Conservation (phyloP, 2,888 invertebrate species). For the Neoascia interrupta region DNA sequence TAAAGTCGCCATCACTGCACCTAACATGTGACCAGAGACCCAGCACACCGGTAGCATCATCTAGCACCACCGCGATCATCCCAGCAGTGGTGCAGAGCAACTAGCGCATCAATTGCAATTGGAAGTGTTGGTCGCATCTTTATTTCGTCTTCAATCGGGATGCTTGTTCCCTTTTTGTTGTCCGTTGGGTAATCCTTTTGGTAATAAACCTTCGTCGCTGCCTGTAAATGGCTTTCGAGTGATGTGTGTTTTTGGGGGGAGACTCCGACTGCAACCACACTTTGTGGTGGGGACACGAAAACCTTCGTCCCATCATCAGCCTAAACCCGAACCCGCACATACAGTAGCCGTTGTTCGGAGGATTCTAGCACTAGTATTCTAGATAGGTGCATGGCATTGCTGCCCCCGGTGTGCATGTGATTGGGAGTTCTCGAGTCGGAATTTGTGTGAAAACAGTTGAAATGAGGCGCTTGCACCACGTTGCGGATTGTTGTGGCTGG, state of each 20-base stretch:
- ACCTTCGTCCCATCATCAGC: conserved; percentile 38
- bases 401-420: conserved; percentile 31
- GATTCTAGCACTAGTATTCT: conserved; percentile 60
- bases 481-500: conserved; percentile 34
- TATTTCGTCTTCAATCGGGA: conserved; percentile 63
- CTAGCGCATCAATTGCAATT: conserved; percentile 69
- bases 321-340: conserved; percentile 43
- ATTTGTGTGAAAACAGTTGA: conserved; percentile 70
- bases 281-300: conserved; percentile 42
- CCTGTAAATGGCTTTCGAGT: conserved; percentile 65
- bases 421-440: conserved; percentile 65
- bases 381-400: conserved; percentile 58
- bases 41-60: too few relatives aligned
- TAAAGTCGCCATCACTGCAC: conserved; percentile 60
- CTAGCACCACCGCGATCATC: too few relatives aligned
- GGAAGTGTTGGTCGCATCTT: conserved; percentile 69
- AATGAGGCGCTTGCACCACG: conserved; percentile 68
- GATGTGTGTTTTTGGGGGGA: conserved; percentile 63
- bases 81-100: too few relatives aligned
- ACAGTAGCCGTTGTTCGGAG: conserved; percentile 57
- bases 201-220: conserved; percentile 65
- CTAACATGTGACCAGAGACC: conserved; percentile 19
- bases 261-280: conserved; percentile 39
- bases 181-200: conserved; percentile 62
- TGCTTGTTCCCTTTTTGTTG: conserved; percentile 33